Percentiles rank a stretch among this genome's conserved stretches.
Evolutionary conservation across 2,797 vertebrate species (phyloP).

Genomic region (Iguana delicatissima): DNA sequence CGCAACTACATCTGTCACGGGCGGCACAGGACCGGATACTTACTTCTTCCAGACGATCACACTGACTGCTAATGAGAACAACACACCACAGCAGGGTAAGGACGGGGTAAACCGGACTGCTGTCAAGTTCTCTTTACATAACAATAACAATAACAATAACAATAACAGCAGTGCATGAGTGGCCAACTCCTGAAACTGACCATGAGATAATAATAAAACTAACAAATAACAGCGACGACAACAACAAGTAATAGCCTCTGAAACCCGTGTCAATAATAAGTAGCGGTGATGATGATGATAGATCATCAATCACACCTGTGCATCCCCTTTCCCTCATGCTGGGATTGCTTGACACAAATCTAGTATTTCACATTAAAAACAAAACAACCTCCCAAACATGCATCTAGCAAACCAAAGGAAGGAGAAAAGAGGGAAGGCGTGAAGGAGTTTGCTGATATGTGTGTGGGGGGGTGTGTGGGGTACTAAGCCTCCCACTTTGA

Average conservation of each 20-base stretch:
- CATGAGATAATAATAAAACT: neutral
- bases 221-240: neutral
- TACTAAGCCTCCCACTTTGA: constrained; percentile 32
- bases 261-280: neutral
- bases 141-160: neutral
- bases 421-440: neutral
- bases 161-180: neutral
- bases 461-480: neutral
- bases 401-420: neutral
- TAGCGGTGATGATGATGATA: neutral
- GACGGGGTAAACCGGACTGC: neutral
- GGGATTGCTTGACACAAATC: constrained; percentile 22
- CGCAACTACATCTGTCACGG: constrained; percentile 7
- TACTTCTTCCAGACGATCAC: constrained; percentile 40
- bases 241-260: neutral
- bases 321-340: neutral
- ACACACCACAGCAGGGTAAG: constrained; percentile 55
- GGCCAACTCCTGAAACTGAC: too few species aligned
- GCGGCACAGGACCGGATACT: constrained; percentile 44
- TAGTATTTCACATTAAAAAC: constrained; percentile 47
- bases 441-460: neutral
- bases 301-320: too few species aligned
- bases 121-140: too few species aligned
- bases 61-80: constrained; percentile 68
- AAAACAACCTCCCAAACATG: constrained; percentile 9